phyloP scores from a whole-genome alignment of 2,797 vertebrate species.

The Gephyroberyx darwinii region DNA sequence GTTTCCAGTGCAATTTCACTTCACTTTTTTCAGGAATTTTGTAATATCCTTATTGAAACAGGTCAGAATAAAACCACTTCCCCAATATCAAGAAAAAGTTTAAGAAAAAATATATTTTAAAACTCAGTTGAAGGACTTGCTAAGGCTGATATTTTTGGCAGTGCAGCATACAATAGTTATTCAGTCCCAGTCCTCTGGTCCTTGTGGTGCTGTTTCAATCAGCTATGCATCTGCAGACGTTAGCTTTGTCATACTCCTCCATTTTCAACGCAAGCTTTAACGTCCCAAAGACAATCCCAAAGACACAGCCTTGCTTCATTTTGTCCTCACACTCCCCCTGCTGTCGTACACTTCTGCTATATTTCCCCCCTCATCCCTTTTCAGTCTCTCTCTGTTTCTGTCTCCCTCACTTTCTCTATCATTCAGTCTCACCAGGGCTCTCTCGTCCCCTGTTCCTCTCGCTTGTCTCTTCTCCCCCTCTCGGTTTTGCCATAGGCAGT shows the following conservation, averaged over 20 bases:
- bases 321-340: neutral
- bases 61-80: no score
- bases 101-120: no score
- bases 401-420: neutral
- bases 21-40: no score
- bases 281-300: no score
- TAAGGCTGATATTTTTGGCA: slow-evolving; percentile 2
- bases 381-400: slow-evolving; percentile 4
- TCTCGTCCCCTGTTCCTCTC: neutral
- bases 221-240: neutral
- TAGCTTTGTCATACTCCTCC: no score
- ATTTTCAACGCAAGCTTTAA: no score
- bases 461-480: neutral
- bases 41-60: no score
- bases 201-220: slow-evolving; percentile 2
- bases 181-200: neutral
- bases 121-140: neutral
- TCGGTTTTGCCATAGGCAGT: slow-evolving; percentile 12
- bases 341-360: neutral
- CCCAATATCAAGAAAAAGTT: no score
- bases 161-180: neutral
- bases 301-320: neutral
- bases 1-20: neutral
- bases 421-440: neutral
- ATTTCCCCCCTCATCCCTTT: neutral